Base-by-base conservation (phyloP, 1,140 invertebrate genomes). In the Saccostrea cuccullata region DNA sequence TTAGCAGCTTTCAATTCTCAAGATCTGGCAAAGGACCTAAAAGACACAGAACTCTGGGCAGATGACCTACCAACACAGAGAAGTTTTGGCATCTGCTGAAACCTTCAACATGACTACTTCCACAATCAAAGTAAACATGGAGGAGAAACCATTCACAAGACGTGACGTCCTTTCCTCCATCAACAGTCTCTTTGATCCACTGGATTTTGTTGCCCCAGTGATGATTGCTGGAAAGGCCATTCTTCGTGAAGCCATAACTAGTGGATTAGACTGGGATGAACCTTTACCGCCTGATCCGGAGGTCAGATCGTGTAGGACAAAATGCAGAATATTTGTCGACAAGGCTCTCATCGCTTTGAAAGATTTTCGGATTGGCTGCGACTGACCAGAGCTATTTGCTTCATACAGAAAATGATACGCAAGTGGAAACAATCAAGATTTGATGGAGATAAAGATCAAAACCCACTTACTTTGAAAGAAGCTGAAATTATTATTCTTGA, bases 211-310 rank as follows among this genome's bases (percentile, higher is more conserved):
- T 9, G 82, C 90, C 6, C 89, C 90, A 15, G 40, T 91, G n/a
- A 84, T 84, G 56, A 40, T 91, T 5, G 30, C 85, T 47, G 90
- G 88, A 15, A 91, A 91, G 64, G 20, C 67, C 36, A 23, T 91
- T 58, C 87, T 91, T 11, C 84, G 87, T 30, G 84, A 91, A 40
- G 30, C 89, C 13, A 89, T 86, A 64, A 23, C 95, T 13, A 60
- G 77, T 47, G 56, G n/a, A 15, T 60, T 86, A 20, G n/a, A 83
- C 26, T 91, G 91, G 91, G 91, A 90, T 86, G 87, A 90, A 40
- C 83, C 87, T 23, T 40, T 91, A 17, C 77, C 86, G 17, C 58
- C 86, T n/a, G 86, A 89, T n/a, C n/a, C n/a, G n/a, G n/a, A n/a
- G n/a, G n/a, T n/a, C n/a, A n/a, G n/a, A n/a, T n/a, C n/a, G n/a